A percentile compares a stretch with the other conserved stretches of the same genome.
Evolutionary conservation across 1,140 invertebrate species (phyloP).

Genomic region (Danaus plexippus): DNA sequence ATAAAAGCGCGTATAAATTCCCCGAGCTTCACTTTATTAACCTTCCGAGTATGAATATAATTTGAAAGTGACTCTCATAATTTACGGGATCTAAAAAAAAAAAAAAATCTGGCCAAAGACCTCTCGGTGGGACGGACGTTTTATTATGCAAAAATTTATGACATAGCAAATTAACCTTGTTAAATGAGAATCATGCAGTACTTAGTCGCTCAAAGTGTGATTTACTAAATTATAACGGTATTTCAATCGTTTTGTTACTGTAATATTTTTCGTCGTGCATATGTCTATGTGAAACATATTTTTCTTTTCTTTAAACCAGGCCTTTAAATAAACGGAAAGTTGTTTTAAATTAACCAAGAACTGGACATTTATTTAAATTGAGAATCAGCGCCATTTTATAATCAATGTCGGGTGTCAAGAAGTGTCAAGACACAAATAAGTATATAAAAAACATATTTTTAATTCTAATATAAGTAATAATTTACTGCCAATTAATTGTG

Average conservation of each 20-base stretch:
- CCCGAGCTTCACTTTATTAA: conserved; percentile 37
- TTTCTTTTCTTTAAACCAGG: too few species aligned
- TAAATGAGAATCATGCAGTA: conserved; percentile 15
- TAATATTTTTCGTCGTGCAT: too few species aligned
- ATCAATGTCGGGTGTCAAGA: too few species aligned
- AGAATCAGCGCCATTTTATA: too few species aligned
- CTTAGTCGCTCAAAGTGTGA: conserved; percentile 5
- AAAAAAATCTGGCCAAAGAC: conserved; percentile 19
- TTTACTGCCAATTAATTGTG: too few species aligned
- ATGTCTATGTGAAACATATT: too few species aligned
- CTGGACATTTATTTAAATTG: too few species aligned
- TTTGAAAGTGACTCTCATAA: conserved; percentile 54
- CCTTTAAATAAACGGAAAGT: too few species aligned
- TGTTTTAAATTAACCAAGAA: too few species aligned
- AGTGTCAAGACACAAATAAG: too few species aligned
- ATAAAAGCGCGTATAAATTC: conserved; percentile 31
- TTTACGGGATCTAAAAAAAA: conserved; percentile 31
- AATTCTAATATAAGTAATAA: too few species aligned
- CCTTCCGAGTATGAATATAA: conserved; percentile 37
- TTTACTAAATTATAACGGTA: conserved; percentile 8
- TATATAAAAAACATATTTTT: too few species aligned
- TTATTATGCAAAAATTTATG: conserved; percentile 52
- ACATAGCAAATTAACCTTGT: conserved; percentile 44
- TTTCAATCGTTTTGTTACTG: background rate
- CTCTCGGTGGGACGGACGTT: conserved; percentile 29